Conservation (phyloP, 1,140 invertebrate genomes). For the Tetramorium simillimum region DNA sequence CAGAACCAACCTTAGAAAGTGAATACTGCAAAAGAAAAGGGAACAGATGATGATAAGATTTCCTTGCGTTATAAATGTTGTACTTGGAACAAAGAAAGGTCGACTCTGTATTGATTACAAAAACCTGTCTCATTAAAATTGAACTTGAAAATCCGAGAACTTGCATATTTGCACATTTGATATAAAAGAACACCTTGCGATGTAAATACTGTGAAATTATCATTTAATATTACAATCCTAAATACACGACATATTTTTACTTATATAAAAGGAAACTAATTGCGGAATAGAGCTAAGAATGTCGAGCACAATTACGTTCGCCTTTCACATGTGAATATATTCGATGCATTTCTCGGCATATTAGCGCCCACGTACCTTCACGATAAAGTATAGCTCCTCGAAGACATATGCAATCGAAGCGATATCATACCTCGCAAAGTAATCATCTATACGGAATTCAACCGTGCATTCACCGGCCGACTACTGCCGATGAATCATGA, state of each 20-base stretch:
- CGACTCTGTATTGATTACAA: not conserved
- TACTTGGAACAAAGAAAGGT: not conserved
- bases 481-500: constrained; percentile 50
- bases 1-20: not conserved
- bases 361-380: constrained; percentile 34
- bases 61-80: not conserved
- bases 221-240: not conserved
- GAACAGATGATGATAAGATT: not conserved
- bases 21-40: not conserved
- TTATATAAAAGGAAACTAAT: not conserved
- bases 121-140: not conserved
- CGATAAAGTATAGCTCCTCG: constrained; percentile 12
- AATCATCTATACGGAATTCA: constrained; percentile 13
- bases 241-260: not conserved
- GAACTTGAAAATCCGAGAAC: not conserved
- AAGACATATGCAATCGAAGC: constrained; percentile 8
- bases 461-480: constrained; percentile 7
- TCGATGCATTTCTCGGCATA: constrained; percentile 29
- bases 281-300: not conserved
- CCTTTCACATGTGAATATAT: constrained; percentile 32
- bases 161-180: not conserved
- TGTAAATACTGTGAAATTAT: not conserved
- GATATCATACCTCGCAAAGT: constrained; percentile 36
- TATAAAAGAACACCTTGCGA: not conserved
- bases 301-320: not conserved